Evolutionary conservation across 2,797 vertebrate genomes (phyloP).

Genomic region (Characodon lateralis): DNA sequence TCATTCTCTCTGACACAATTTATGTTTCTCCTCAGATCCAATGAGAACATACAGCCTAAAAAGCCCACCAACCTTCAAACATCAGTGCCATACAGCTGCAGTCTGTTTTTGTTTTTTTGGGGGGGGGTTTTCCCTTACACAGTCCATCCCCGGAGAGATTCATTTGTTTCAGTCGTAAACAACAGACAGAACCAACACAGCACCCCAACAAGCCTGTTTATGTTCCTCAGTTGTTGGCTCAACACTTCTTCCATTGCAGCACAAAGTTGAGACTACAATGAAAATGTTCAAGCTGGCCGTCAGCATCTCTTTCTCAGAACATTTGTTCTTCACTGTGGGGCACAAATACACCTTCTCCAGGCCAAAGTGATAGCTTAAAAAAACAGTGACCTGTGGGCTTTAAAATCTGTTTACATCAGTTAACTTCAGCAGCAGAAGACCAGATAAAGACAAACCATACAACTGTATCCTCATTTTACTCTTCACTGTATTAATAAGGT

Average conservation of each 20-base stretch:
- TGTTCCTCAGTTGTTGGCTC: constrained; percentile 28
- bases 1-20: not conserved
- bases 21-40: constrained; percentile 36
- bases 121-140: no score
- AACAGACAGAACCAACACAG: constrained; percentile 56
- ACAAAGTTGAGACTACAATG: not conserved
- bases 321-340: constrained; percentile 14
- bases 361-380: not conserved
- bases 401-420: not conserved
- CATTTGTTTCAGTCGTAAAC: constrained; percentile 46
- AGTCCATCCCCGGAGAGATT: constrained; percentile 17
- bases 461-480: not conserved
- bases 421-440: not conserved
- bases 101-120: constrained; percentile 37
- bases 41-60: constrained; percentile 11
- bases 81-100: constrained; percentile 25
- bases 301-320: constrained; percentile 30
- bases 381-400: not conserved
- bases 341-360: not conserved
- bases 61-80: constrained; percentile 10
- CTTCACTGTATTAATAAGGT: constrained; percentile 7
- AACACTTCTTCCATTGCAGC: not conserved
- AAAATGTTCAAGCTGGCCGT: not conserved
- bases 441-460: not conserved
- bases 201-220: constrained; percentile 29